Evolutionary conservation across 2,888 invertebrate genomes (phyloP).

Genomic region (Clepsis dumicolana): DNA sequence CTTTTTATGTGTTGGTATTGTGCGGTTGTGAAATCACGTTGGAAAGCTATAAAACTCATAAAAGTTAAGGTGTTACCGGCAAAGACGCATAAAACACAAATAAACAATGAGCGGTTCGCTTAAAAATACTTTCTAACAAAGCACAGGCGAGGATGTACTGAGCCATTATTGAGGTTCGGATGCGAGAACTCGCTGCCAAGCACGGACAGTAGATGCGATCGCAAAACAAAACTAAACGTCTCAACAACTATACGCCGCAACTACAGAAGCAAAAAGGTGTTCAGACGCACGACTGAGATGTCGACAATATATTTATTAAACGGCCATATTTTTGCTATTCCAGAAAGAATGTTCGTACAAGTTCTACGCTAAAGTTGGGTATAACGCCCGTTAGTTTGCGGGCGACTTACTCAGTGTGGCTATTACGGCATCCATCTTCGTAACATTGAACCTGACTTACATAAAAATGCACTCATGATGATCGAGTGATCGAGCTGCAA

Average conservation of each 20-base stretch:
- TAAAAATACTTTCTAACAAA: constrained; percentile 69
- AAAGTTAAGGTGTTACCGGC: constrained; percentile 18
- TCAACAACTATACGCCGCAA: constrained; percentile 50
- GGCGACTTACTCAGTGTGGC: constrained; percentile 46
- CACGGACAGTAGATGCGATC: constrained; percentile 54
- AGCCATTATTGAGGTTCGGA: constrained; percentile 54
- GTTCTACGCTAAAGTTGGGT: constrained; percentile 12
- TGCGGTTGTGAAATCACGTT: constrained; percentile 13
- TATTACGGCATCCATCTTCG: constrained; percentile 52
- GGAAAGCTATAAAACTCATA: constrained; percentile 28
- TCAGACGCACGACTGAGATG: constrained; percentile 56
- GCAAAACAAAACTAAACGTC: constrained; percentile 64
- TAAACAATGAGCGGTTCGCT: constrained; percentile 49
- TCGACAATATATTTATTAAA: constrained; percentile 50
- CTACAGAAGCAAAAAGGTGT: constrained; percentile 55
- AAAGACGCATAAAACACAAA: constrained; percentile 16
- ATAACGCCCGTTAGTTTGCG: constrained; percentile 37
- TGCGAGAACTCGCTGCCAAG: constrained; percentile 57
- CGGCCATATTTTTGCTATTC: constrained; percentile 34
- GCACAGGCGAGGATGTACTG: constrained; percentile 60
- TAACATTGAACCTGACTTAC: constrained; percentile 49
- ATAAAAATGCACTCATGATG: constrained; percentile 59
- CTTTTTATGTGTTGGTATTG: constrained; percentile 7
- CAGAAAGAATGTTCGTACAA: constrained; percentile 1
- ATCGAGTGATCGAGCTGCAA: constrained; percentile 55